Base-by-base conservation (phyloP, 92 coral and sea anemone species). In the Micromussa lordhowensis region DNA sequence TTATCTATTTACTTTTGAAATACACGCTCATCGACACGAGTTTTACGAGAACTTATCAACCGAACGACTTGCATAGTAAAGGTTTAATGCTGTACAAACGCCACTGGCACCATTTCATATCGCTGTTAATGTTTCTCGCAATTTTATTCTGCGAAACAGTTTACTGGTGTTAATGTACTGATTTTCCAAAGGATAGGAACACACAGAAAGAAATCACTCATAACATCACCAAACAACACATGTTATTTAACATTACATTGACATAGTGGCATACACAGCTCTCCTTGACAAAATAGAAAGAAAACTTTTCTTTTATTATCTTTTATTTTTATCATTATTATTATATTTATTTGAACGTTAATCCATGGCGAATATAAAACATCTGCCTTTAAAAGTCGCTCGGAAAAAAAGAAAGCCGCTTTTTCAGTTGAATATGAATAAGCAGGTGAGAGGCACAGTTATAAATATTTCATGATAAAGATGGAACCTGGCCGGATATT, bases 381-480 rank as follows among this genome's bases (percentile, higher is more conserved):
- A 84, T 84, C 88, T 84, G 88, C 55, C 81, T 3, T 15, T 49
- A 54, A 84, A 55, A 84, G 44, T 84, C 63, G 34, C 81, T 44
- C 88, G 81, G 81, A 77, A 86, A 75, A 32, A 26, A 22, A 51
- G 83, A 44, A 78, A 86, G 83, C 58, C 35, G 28, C 82, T 85
- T 76, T 69, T 85, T 58, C 6, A 86, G 82, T 63, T 66, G 75
- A 19, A 85, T 44, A 77, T 77, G 75, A 77, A 36, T 10, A 2
- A 4, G 22, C 89, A 86, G 89, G 89, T 86, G 89, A 49, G 31
- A 5, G 29, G 16, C 34, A 16, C 32, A 24, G 18, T 64, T 59
- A 86, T 77, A n/a, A 77, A 86, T 77, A 61, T 86, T 86, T 86
- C 68, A 38, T 49, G 89, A 86, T 61, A 61, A 38, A 86, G 54